phyloP scores from a whole-genome alignment of 2,113 vertebrate genomes.

The Corythaeola cristata region DNA sequence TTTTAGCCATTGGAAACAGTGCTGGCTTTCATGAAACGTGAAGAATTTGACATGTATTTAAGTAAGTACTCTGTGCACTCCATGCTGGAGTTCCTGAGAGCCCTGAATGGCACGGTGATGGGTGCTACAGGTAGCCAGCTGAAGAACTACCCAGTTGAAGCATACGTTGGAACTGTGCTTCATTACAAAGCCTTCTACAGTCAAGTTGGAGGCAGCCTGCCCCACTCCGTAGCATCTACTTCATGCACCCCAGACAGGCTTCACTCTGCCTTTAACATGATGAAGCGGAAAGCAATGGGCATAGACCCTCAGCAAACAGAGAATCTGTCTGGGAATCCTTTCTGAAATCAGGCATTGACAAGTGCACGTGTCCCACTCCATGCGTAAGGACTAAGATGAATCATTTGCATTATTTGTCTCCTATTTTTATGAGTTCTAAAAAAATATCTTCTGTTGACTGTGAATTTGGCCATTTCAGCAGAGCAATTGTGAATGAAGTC shows the following conservation, averaged over 20 bases:
- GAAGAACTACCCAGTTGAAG: neutral
- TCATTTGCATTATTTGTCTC: neutral
- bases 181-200: neutral
- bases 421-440: neutral
- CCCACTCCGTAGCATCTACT: neutral
- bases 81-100: neutral
- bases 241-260: neutral
- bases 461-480: neutral
- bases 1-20: neutral
- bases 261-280: neutral
- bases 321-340: neutral
- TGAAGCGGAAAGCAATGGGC: neutral
- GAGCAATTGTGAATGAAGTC: neutral
- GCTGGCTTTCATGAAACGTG: neutral
- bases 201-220: neutral
- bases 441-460: neutral
- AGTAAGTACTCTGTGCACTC: neutral
- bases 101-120: neutral
- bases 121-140: neutral
- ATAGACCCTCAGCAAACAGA: neutral
- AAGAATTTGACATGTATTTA: neutral
- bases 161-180: neutral
- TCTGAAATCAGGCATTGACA: neutral
- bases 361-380: neutral
- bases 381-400: neutral